Percentiles rank a stretch among this genome's conserved stretches.
Conservation (phyloP, 2,888 invertebrate species). For the Baccha elongata region DNA sequence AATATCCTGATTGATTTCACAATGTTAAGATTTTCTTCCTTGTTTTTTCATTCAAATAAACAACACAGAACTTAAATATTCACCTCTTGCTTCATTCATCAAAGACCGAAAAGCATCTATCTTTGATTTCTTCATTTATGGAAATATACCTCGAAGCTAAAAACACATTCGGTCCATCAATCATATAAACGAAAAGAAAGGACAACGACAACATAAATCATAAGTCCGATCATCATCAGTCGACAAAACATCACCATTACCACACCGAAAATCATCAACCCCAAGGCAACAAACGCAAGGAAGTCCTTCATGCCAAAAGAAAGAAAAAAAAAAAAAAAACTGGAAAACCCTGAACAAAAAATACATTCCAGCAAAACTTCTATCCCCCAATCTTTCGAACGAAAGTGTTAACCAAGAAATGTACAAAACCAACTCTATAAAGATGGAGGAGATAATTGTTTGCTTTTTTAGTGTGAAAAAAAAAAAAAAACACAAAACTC, state of each 20-base stretch:
- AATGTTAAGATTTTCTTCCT: slow-evolving; percentile 30
- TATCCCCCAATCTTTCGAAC: slow-evolving; percentile 24
- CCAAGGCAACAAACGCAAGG: slow-evolving; percentile 57
- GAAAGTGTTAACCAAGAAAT: slow-evolving; percentile 73
- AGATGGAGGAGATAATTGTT: slow-evolving; percentile 72
- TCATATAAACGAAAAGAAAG: slow-evolving; percentile 76
- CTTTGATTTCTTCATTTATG: slow-evolving; percentile 67
- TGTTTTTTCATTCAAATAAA: slow-evolving; percentile 25
- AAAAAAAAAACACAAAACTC: slow-evolving; percentile 45
- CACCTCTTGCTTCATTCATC: slow-evolving; percentile 66
- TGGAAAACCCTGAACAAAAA: slow-evolving; percentile 42
- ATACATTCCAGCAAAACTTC: slow-evolving; percentile 10
- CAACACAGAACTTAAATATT: slow-evolving; percentile 52
- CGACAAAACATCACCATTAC: slow-evolving; percentile 69
- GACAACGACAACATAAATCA: slow-evolving; percentile 79
- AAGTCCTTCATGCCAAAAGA: slow-evolving; percentile 23
- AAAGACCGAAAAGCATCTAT: slow-evolving; percentile 51
- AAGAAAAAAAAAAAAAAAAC: slow-evolving; percentile 21
- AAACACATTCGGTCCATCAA: slow-evolving; percentile 77
- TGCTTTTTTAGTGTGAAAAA: slow-evolving; percentile 40
- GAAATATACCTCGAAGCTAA: slow-evolving; percentile 73
- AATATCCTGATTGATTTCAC: slow-evolving; percentile 68
- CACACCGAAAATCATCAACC: slow-evolving; percentile 61
- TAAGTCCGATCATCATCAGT: slow-evolving; percentile 77
- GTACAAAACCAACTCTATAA: slow-evolving; percentile 73